Evolutionary conservation across 2,797 vertebrate species (phyloP), one percentile per base, ranked within the genome.

Genomic region (Pangasius djambal): DNA sequence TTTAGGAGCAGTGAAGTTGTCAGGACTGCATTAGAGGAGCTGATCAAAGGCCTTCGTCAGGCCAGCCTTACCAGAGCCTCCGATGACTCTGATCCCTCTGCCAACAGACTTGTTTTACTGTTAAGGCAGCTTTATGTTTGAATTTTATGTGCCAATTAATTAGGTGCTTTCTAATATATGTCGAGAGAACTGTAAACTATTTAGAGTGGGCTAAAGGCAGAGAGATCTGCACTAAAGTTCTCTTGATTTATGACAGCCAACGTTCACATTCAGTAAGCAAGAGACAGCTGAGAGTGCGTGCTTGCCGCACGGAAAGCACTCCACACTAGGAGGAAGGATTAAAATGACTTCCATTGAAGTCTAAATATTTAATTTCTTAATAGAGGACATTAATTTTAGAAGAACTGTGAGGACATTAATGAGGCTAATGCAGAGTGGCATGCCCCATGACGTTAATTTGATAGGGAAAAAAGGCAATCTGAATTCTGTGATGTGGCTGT

Each of bases 311-410:
- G 10, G 50, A 79, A 85, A 84, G 85, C 87, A 77, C 90, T 91
- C 87, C 63, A 61, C 78, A 89, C 79, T 69, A 90, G 92, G 85
- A 92, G 88, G 91, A 91, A 87, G 91, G 91, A 92, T 93, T 93
- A 90, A 91, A 93, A 92, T 90, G 88, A 90, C 91, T 91, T 92
- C 88, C 88, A 90, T 90, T 89, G 88, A 91, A 93, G 89, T 92
- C 91, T 93, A 94, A 94, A 94, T 94, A 94, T 94, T 93, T 93
- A 91, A 93, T 93, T 93, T 92, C 90, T 93, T 94, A 92, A 93
- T 89, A 94, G 92, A 92, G 89, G 92, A 93, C 91, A 93, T 92
- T 92, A 90, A 93, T 92, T 93, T 93, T 92, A 87, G 87, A 91
- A 89, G 90, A 91, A 88, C 90, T 90, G 91, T 90, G 91, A 91